Base-by-base conservation (phyloP, 2,113 vertebrate genomes). In the Jacana jacana region DNA sequence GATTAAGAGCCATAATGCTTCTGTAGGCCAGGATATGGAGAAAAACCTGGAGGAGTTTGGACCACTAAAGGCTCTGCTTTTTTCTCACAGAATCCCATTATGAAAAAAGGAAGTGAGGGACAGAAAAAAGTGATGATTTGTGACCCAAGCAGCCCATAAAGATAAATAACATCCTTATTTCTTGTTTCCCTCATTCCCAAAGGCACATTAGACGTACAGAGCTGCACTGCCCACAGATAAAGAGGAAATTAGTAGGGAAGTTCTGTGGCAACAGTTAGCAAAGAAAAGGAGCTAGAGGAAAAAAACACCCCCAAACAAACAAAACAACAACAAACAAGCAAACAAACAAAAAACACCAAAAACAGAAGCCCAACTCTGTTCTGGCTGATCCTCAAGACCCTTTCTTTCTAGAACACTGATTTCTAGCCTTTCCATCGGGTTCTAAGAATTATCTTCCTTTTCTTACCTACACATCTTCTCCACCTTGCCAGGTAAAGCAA, bases 241-340 rank as follows among this genome's bases (percentile, higher is more conserved):
- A 54, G 85, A 91, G 78, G 88, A 93, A 91, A 91, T 91, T 71
- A 60, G 46, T 20, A 46, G n/a, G 71, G 28, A 83, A 93, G 76
- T 93, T 37, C 64, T 70, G 55, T 13, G 37, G 28, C 49, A 90
- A 42, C 39, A 93, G 72, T 88, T 77, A 93, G 40, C 12, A 73
- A 61, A 85, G 44, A 72, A 79, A 89, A 90, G 22, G 51, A 88
- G 18, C 16, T 24, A 13, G 37, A 11, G 3, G 23, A n/a, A n/a
- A 30, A 44, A 12, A 44, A 44, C 13, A 44, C 44, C 13, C 17
- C 44, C 17, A 46, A 46, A 18, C 44, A 46, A 42, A 10, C 42
- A 42, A 42, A 42, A 6, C 13, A 42, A 42, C 42, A 11, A 40
- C 42, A 42, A 81, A n/a, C n/a, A n/a, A n/a, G n/a, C 17, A 46